Evolutionary conservation across 92 coral and sea anemone species (phyloP).

Genomic region (Zoanthus gigantus): DNA sequence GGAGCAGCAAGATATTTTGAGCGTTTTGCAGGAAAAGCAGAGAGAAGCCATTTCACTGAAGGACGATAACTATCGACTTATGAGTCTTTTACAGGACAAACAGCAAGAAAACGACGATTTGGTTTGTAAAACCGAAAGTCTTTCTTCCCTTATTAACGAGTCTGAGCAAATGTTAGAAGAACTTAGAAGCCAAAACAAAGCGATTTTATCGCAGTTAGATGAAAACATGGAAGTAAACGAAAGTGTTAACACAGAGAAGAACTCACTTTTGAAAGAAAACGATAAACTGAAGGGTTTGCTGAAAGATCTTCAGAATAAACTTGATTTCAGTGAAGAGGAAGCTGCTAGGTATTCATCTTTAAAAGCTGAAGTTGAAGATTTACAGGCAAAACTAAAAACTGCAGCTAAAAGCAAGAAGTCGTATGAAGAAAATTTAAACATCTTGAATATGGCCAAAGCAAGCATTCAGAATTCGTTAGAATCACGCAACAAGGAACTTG

Average conservation of each 20-base stretch:
- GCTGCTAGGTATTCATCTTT: conserved; percentile 57
- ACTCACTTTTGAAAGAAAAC: conserved; percentile 68
- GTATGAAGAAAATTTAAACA: conserved; percentile 61
- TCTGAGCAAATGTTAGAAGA: conserved; percentile 62
- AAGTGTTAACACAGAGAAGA: conserved; percentile 69
- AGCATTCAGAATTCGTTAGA: conserved; percentile 65
- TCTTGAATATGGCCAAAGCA: conserved; percentile 71
- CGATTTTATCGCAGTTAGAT: conserved; percentile 65
- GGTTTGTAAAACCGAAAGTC: conserved; percentile 54
- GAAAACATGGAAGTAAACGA: conserved; percentile 63
- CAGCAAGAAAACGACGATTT: conserved; percentile 70
- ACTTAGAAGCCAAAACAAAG: conserved; percentile 68
- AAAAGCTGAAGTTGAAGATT: conserved; percentile 72
- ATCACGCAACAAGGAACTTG: conserved; percentile 69
- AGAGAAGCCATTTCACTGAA: conserved; percentile 66
- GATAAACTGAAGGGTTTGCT: conserved; percentile 66
- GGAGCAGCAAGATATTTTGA: conserved; percentile 73
- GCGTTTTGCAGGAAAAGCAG: conserved; percentile 78
- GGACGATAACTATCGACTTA: conserved; percentile 68
- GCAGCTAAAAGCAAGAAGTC: conserved; percentile 61
- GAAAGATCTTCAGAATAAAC: conserved; percentile 69
- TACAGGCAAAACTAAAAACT: conserved; percentile 60
- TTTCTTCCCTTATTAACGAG: conserved; percentile 56
- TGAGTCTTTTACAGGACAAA: conserved; percentile 74
- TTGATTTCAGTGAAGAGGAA: conserved; percentile 60